Conservation (phyloP, 2,888 invertebrate species). For the Alcis repandata region DNA sequence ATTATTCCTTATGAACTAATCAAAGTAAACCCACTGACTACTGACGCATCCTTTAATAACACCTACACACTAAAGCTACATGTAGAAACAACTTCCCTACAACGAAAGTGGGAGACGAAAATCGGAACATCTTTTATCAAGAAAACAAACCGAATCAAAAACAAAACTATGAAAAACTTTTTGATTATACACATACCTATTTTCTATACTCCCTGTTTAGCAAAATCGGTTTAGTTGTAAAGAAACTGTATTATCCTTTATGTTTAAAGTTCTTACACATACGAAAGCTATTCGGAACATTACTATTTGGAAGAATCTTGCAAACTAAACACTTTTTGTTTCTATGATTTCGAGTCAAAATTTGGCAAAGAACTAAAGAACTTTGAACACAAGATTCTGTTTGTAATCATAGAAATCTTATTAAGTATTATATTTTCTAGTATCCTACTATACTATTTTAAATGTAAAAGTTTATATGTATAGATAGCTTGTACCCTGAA, state of each 20-base stretch:
- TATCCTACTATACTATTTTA: too few species aligned
- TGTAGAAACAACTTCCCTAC: too few species aligned
- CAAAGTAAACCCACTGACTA: too few species aligned
- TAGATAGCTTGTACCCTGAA: too few species aligned
- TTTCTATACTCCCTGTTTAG: slow-evolving; percentile 1
- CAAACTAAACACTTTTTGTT: slow-evolving; percentile 40
- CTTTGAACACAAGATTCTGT: too few species aligned
- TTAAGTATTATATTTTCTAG: too few species aligned
- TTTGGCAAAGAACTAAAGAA: too few species aligned
- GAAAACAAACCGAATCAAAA: slow-evolving; percentile 14
- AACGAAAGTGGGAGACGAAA: background rate
- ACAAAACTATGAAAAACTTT: slow-evolving; percentile 16
- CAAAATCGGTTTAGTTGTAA: slow-evolving; percentile 20
- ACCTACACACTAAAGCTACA: too few species aligned
- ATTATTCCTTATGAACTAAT: too few species aligned
- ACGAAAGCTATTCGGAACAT: slow-evolving; percentile 15
- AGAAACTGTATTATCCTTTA: slow-evolving; percentile 31
- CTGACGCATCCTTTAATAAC: too few species aligned
- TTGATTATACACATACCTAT: slow-evolving; percentile 1
- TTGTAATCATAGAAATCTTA: too few species aligned
- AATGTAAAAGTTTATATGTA: too few species aligned
- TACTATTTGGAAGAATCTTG: slow-evolving; percentile 21
- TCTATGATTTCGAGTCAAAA: slow-evolving; percentile 34
- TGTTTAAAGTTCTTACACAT: slow-evolving; percentile 26
- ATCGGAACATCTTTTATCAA: background rate